Base-by-base conservation (phyloP, 1,140 invertebrate genomes). In the Brachionus koreanus region DNA sequence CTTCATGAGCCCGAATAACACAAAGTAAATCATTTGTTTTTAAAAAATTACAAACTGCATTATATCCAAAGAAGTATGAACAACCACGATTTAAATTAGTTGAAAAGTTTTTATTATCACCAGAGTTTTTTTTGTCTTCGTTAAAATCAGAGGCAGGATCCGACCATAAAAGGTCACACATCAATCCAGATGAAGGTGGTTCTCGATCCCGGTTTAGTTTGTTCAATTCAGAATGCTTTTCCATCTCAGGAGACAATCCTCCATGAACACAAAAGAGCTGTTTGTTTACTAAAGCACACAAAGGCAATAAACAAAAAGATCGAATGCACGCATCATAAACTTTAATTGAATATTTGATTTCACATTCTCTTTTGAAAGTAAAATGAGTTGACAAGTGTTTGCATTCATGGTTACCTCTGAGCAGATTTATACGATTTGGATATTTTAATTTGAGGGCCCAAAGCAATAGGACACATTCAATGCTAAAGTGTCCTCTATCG, bases 181-280 rank as follows among this genome's bases (percentile, higher is more conserved):
- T 19, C n/a, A 57, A 12, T 35, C 81, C 81, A 16, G 19, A 13
- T 12, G 81, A 69, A 9, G 81, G 81, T 49, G 67, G 63, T 25
- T 82, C 81, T 3, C 39, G 10, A 39, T 42, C 13, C 46, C 81
- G 39, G 10, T 82, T 61, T 12, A 81, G 13, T 52, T 72, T 43
- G 12, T 43, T 72, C 49, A 82, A 39, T 4, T 82, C 81, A n/a
- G 42, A 46, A 35, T 25, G 13, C 23, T 61, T 69, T 46, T 46
- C 39, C 5, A 99, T 96, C 92, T 99, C 97, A 74, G 97, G 97
- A 85, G 96, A 98, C 52, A 99, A 92, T 83, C 97, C 97, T 85
- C 97, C 97, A 90, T 99, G 97, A 86, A 99, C 96, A 92, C 97
- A 99, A 86, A 99, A 92, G 91, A 99, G 99, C 43, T 46, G 77